phyloP scores from a whole-genome alignment of 2,888 invertebrate species.

The Tortrix viridana region DNA sequence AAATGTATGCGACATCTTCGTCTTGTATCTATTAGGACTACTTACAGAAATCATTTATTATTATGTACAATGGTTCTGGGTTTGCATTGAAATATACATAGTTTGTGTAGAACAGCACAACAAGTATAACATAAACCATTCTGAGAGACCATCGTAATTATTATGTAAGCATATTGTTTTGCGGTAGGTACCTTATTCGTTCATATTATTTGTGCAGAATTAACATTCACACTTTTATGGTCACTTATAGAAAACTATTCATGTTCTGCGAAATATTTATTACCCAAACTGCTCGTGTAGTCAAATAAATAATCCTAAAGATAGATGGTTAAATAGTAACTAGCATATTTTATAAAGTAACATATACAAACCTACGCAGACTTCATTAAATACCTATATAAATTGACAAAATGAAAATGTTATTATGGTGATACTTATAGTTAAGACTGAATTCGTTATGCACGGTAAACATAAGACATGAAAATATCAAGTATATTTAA shows the following conservation, averaged over 20 bases:
- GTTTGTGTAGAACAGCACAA: constrained; percentile 30
- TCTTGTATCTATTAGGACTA: constrained; percentile 43
- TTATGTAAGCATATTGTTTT: too few species aligned
- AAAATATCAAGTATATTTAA: constrained; percentile 66
- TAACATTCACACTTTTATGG: neutral
- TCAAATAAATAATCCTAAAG: constrained; percentile 59
- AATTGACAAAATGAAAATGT: constrained; percentile 72
- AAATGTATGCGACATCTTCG: constrained; percentile 40
- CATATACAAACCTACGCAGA: constrained; percentile 66
- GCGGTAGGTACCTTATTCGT: too few species aligned
- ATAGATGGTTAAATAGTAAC: constrained; percentile 55
- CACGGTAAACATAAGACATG: constrained; percentile 66
- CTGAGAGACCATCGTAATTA: too few species aligned
- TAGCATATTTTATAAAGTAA: constrained; percentile 67
- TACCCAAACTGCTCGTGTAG: constrained; percentile 49
- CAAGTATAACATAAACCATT: neutral
- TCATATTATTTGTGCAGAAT: neutral
- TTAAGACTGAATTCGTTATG: constrained; percentile 63
- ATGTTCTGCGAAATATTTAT: constrained; percentile 21
- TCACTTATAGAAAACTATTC: constrained; percentile 5
- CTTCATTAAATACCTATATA: constrained; percentile 64
- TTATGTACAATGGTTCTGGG: constrained; percentile 51
- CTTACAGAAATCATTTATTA: constrained; percentile 43
- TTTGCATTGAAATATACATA: constrained; percentile 50
- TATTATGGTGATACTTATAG: constrained; percentile 61